These are phyloP conservation scores for Phoebastria nigripes DNA, from an alignment of 2,797 vertebrate species.

Conservation along the genomic window DNA sequence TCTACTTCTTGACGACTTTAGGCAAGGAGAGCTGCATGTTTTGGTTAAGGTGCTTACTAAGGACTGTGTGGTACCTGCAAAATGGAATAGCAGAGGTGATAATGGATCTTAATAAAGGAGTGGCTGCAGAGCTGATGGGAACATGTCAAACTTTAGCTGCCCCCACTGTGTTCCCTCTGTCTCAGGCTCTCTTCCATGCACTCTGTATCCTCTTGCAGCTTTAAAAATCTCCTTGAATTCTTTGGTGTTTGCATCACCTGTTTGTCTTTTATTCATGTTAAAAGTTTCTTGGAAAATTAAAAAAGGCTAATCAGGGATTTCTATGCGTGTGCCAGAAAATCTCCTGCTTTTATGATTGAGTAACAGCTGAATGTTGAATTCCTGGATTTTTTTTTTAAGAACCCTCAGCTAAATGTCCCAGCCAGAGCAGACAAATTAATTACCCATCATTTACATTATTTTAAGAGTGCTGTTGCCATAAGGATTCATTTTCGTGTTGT, in stretches of 20 bases:
- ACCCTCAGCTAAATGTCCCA: not conserved
- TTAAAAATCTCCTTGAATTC: slow-evolving; percentile 35
- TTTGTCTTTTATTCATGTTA: slow-evolving; percentile 54
- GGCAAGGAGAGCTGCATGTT: not conserved
- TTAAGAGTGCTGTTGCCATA: not conserved
- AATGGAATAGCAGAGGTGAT: not conserved
- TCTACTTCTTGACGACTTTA: not conserved
- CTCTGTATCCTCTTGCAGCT: not conserved
- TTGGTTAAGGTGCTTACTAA: not conserved
- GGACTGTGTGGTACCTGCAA: not conserved
- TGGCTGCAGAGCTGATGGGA: not conserved
- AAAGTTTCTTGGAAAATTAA: slow-evolving; percentile 47
- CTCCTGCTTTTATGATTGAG: slow-evolving; percentile 23
- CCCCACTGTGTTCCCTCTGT: not conserved
- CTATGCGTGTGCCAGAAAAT: not conserved
- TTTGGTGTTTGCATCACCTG: slow-evolving; percentile 49
- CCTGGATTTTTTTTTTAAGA: not conserved
- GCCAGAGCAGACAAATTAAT: slow-evolving; percentile 8
- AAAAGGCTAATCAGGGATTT: slow-evolving; percentile 41
- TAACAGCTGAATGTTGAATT: slow-evolving; percentile 27
- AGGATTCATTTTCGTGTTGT: slow-evolving; percentile 1
- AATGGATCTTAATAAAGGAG: not conserved
- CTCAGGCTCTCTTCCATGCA: not conserved
- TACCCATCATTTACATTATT: not conserved
- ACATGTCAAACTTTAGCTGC: not conserved